Evolutionary conservation across 2,113 vertebrate species (phyloP), one percentile per base, ranked within the genome.

Genomic region (Aegithalos caudatus): DNA sequence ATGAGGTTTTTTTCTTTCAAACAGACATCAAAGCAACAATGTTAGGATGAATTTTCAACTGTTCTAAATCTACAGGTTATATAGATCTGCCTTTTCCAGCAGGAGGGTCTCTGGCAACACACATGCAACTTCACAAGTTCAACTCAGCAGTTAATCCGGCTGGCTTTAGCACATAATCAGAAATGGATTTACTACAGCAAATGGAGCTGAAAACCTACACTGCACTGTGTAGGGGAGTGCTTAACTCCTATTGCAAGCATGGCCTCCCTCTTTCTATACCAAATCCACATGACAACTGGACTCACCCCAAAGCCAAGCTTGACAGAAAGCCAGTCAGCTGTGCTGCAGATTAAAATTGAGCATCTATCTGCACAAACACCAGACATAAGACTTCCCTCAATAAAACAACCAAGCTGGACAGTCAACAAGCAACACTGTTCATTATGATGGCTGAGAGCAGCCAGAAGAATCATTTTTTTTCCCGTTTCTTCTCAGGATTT

Each of bases 1-100:
- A 7, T 64, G 73, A 65, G 3, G 2, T 12, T 23, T 31, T 29
- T 10, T 12, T 5, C 28, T 35, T 82, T 76, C 27, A 80, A 85
- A 37, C 15, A 66, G 42, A 65, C 79, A 92, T 71, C 62, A 86
- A 73, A 94, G 65, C 57, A 70, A 74, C 61, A 84, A 94, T 2
- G 4, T 37, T 77, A 73, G 58, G 42, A 94, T 87, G 29, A 66
- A 81, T 93, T 98, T 96, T 95, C 88, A 72, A 70, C 78, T 90
- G 29, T 60, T 73, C 54, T 48, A 51, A 80, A 70, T 35, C 33
- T 58, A 77, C 42, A 62, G 45, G 31, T 73, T 90, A 65, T 16
- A 71, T 3, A 74, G 38, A 88, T 72, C 70, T 56, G 48, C 28
- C 58, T 72, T 64, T 89, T 92, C 40, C 64, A 74, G 17, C 37